phyloP scores from a whole-genome alignment of 2,888 invertebrate species.

The Orthonychiurus folsomi region DNA sequence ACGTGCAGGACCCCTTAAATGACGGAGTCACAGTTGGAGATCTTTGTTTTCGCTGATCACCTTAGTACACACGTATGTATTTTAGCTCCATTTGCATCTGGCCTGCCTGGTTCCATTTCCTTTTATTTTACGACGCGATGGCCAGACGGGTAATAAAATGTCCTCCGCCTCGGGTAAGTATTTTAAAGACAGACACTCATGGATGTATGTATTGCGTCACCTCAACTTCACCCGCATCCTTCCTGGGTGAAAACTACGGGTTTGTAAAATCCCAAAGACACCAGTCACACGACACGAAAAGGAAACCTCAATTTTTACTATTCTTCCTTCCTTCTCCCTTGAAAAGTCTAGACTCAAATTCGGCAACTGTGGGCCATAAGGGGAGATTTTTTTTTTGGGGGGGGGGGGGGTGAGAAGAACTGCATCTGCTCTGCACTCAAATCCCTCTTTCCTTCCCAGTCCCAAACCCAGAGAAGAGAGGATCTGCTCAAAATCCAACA shows the following conservation, averaged over 20 bases:
- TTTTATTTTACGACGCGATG: no score
- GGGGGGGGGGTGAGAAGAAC: no score
- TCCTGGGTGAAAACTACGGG: no score
- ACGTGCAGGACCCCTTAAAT: no score
- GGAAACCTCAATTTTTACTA: background rate
- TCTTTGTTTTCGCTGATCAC: no score
- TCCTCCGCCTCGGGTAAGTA: background rate
- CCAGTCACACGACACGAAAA: background rate
- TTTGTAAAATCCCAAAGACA: background rate
- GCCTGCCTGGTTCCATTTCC: background rate
- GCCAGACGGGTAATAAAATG: background rate
- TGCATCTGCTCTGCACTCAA: background rate
- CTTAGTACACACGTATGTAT: no score
- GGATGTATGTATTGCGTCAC: no score
- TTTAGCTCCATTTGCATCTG: background rate
- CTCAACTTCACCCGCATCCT: no score
- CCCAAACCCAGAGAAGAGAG: background rate
- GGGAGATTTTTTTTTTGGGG: no score
- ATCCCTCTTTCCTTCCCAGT: background rate
- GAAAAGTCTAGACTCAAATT: slow-evolving; percentile 1
- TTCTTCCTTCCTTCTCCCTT: no score
- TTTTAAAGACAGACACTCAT: no score
- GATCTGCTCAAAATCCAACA: background rate
- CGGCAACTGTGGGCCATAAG: background rate
- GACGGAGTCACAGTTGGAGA: no score